Percentiles rank a stretch among this genome's conserved stretches.
Conservation (phyloP, 2,113 vertebrate genomes). For the Nerophis lumbriciformis region DNA sequence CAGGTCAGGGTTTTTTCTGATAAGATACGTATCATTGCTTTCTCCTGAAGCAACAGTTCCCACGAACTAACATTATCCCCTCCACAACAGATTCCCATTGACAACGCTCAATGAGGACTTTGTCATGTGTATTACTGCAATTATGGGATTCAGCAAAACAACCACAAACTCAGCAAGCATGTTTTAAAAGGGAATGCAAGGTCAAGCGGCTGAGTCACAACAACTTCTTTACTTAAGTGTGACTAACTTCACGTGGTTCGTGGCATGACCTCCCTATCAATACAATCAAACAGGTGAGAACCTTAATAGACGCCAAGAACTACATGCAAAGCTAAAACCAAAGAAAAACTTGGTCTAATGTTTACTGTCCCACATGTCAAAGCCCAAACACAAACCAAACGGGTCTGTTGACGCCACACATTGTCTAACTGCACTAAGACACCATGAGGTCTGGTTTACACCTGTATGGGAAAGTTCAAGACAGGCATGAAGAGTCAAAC, state of each 20-base stretch:
- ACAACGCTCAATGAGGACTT: conserved; percentile 59
- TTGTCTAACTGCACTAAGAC: conserved; percentile 51
- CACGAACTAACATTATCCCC: conserved; percentile 40
- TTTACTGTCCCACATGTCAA: conserved; percentile 39
- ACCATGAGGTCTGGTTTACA: conserved; percentile 54
- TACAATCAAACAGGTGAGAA: conserved; percentile 29
- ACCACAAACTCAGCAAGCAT: conserved; percentile 44
- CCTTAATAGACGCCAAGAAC: conserved; percentile 11
- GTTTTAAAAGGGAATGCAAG: conserved; percentile 42
- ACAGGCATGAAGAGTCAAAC: conserved; percentile 37
- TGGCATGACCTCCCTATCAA: conserved; percentile 26
- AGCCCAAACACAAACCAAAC: conserved; percentile 51
- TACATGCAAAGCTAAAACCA: conserved; percentile 1
- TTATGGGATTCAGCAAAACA: conserved; percentile 42
- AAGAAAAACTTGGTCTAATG: neutral
- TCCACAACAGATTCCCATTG: conserved; percentile 52
- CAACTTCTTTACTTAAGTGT: conserved; percentile 19
- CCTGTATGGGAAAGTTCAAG: conserved; percentile 55
- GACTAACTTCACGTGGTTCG: conserved; percentile 17
- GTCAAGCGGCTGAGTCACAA: conserved; percentile 47
- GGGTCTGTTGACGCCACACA: conserved; percentile 56
- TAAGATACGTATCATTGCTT: conserved; percentile 58
- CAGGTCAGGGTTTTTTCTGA: conserved; percentile 56
- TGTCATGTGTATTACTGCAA: conserved; percentile 50
- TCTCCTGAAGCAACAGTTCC: conserved; percentile 52